Evolutionary conservation across 2,113 vertebrate genomes (phyloP), one percentile per base, ranked within the genome.

Genomic region (Sula dactylatra): DNA sequence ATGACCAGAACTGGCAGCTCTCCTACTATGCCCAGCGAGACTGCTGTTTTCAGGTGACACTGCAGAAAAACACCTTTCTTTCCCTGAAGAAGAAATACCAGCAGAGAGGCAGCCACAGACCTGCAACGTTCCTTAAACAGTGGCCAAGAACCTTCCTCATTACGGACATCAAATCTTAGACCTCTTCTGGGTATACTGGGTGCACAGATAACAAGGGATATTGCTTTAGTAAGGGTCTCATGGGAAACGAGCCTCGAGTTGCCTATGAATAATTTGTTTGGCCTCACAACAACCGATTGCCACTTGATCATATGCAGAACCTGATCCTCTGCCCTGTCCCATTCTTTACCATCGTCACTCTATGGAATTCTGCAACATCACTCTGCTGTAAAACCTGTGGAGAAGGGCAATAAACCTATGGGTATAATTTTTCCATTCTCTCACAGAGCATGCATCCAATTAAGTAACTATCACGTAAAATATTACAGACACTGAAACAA

Each of bases 221-320:
- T 42, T 38, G 9, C 50, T 64, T 92, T 49, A 64, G 54, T 22
- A n/a, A 69, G 25, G 2, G 2, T 73, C 31, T 50, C 10, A 31
- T 25, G n/a, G 40, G 56, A 91, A 82, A 91, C 1, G 4, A 85
- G 40, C 61, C 56, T 87, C 5, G 1, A 83, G 69, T 82, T 89
- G 27, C 85, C 42, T 81, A 74, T 86, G 24, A 95, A 94, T 92
- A 92, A 93, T 95, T 92, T 88, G 29, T 94, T 94, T 55, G 36
- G 52, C 86, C 82, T 88, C 80, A 64, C 15, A 95, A 38, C 36
- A 80, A n/a, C 45, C 2, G 3, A 50, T 52, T 67, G 71, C 29
- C 47, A 81, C 64, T 47, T 17, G 8, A 69, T 94, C 45, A 49
- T 72, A 61, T 70, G 19, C 40, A 85, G 74, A 90, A 92, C 55